Base-by-base conservation (phyloP, 2,797 vertebrate species). In the Sylvia borin region DNA sequence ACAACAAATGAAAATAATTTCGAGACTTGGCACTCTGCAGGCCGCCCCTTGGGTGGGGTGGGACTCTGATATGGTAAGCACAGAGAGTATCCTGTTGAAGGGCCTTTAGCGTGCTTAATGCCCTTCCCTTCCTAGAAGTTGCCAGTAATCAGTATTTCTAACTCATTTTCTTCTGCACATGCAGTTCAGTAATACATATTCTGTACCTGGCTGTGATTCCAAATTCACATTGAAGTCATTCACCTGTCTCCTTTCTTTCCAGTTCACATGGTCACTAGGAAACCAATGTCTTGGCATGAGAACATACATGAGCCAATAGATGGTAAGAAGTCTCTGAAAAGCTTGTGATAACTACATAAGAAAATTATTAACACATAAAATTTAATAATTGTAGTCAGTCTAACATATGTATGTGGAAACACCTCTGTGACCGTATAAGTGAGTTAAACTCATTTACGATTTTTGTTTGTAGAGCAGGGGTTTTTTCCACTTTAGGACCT, bases 231-330 rank as follows among this genome's bases (percentile, higher is more conserved):
- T 26, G 2, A 65, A 82, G 55, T 57, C 27, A 77, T 75, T 68
- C 51, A 64, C 19, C 31, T 76, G 25, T 38, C 29, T 58, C 1
- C 2, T 90, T 85, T 94, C 68, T 45, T 95, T 95, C 36, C 85
- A 99, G 99, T 99, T 75, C 98, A 99, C 38, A 57, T 97, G 2
- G 88, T 99, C 9, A 27, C 99, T 42, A 98, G 98, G 94, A 99
- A 99, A 88, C 98, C 99, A 32, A 98, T 98, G 98, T 98, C 98
- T 20, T 97, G 97, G 94, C 98, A 98, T 48, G 97, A 98, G 10
- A 88, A 97, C 7, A 84, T 98, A 84, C 95, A 97, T 6, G 95
- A 98, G 60, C 91, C 95, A 5, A 98, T 96, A 78, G 97, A 99
- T 34, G 97, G 99, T 99, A 97, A 98, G 91, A 75, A 76, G 53